Conservation (phyloP, 2,113 vertebrate species). For the Epinephelus moara region DNA sequence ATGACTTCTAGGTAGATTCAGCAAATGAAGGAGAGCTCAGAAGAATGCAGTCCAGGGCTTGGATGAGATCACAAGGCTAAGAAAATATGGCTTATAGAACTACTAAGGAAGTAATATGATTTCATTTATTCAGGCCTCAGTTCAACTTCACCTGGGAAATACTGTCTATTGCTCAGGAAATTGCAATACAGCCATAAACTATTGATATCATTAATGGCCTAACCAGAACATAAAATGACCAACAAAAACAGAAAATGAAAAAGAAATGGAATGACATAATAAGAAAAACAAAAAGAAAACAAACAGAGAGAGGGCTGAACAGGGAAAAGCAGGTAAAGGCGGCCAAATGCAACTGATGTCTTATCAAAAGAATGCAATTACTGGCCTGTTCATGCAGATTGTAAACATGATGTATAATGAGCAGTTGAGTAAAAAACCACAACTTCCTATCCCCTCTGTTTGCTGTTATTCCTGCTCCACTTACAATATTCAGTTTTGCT, state of each 20-base stretch:
- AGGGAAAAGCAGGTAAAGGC: background rate
- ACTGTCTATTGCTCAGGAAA: background rate
- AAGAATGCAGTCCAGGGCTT: background rate
- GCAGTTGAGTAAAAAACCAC: background rate
- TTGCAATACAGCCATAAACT: background rate
- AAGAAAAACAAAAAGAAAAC: background rate
- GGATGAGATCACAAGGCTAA: background rate
- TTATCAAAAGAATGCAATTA: background rate
- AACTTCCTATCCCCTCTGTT: too few relatives aligned
- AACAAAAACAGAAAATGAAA: background rate
- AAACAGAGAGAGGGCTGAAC: background rate
- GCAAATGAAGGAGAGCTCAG: constrained; percentile 36
- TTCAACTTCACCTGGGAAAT: background rate
- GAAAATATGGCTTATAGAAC: background rate
- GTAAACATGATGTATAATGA: background rate
- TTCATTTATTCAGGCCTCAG: background rate
- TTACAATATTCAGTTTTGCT: background rate
- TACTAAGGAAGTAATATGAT: background rate
- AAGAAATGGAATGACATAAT: background rate
- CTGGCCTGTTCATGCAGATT: background rate
- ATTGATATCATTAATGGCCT: background rate
- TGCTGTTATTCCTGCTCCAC: background rate
- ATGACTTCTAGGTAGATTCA: constrained; percentile 35
- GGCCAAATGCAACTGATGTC: background rate
- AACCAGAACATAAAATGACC: background rate